Percentiles rank a stretch among this genome's conserved stretches.
phyloP scores from a whole-genome alignment of 2,888 invertebrate species.

The Andricus curvator region DNA sequence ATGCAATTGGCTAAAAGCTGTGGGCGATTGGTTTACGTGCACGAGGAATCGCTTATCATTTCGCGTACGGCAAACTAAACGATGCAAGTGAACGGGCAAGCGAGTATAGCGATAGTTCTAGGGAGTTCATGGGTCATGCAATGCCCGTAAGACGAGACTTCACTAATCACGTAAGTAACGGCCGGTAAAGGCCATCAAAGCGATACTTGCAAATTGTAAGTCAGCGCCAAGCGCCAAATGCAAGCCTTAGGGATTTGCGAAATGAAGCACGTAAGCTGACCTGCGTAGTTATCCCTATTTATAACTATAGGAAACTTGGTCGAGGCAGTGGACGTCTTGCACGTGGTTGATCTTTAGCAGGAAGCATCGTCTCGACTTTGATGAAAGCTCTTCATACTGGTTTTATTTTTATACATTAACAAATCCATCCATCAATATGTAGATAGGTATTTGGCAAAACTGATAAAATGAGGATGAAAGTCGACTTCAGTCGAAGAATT shows the following conservation, averaged over 20 bases:
- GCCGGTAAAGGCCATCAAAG: background rate
- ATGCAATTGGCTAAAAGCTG: background rate
- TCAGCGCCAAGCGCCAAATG: slow-evolving; percentile 19
- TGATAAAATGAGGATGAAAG: background rate
- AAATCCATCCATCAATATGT: background rate
- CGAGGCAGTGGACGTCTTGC: slow-evolving; percentile 20
- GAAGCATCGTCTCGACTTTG: slow-evolving; percentile 3
- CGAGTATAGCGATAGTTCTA: slow-evolving; percentile 13
- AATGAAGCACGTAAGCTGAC: slow-evolving; percentile 15
- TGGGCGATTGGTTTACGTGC: background rate
- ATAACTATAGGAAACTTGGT: slow-evolving; percentile 35
- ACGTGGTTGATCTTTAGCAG: slow-evolving; percentile 2
- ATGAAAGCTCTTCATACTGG: background rate
- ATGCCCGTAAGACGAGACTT: background rate
- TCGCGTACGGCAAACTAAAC: background rate
- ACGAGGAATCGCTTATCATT: slow-evolving; percentile 1
- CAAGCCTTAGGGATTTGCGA: slow-evolving; percentile 22
- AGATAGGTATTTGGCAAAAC: background rate
- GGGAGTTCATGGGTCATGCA: slow-evolving; percentile 11
- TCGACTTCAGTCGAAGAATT: background rate
- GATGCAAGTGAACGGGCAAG: background rate
- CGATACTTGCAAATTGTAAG: background rate
- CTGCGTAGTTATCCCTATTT: slow-evolving; percentile 37
- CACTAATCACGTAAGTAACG: background rate
- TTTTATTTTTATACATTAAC: background rate